Evolutionary conservation across 1,140 invertebrate genomes (phyloP).

Genomic region (Drosophila mauritiana): DNA sequence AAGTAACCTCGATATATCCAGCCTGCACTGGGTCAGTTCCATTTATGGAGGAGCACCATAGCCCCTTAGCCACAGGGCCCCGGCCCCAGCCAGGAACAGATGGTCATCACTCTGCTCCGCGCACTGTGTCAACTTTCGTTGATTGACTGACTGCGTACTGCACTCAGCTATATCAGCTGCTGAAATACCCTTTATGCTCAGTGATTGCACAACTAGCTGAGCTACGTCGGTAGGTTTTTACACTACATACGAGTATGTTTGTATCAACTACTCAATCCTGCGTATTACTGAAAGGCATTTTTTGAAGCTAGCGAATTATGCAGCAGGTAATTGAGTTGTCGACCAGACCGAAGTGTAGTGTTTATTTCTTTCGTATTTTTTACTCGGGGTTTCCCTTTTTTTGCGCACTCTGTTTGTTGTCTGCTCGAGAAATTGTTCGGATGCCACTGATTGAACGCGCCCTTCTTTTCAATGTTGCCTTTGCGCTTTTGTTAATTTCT

Average conservation of each 20-base stretch:
- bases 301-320: neutral
- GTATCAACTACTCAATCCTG: no score
- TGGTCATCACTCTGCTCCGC: slow-evolving; percentile 64
- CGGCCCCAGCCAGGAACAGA: slow-evolving; percentile 45
- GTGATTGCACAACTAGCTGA: neutral
- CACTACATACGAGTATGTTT: no score
- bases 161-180: neutral
- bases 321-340: slow-evolving; percentile 42
- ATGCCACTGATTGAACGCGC: slow-evolving; percentile 69
- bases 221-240: neutral
- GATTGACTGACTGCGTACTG: slow-evolving; percentile 30
- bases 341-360: slow-evolving; percentile 1
- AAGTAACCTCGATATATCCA: slow-evolving; percentile 15
- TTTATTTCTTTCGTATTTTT: slow-evolving; percentile 1
- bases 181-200: neutral
- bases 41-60: slow-evolving; percentile 38
- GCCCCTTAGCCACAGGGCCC: neutral
- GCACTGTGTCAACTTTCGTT: slow-evolving; percentile 76
- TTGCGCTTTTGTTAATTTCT: slow-evolving; percentile 35
- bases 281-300: no score
- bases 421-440: slow-evolving; percentile 73
- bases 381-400: slow-evolving; percentile 20
- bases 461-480: slow-evolving; percentile 48
- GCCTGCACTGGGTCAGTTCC: slow-evolving; percentile 34
- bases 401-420: slow-evolving; percentile 61